Evolutionary conservation across 2,113 vertebrate species (phyloP).

Genomic region (Camelus dromedarius): DNA sequence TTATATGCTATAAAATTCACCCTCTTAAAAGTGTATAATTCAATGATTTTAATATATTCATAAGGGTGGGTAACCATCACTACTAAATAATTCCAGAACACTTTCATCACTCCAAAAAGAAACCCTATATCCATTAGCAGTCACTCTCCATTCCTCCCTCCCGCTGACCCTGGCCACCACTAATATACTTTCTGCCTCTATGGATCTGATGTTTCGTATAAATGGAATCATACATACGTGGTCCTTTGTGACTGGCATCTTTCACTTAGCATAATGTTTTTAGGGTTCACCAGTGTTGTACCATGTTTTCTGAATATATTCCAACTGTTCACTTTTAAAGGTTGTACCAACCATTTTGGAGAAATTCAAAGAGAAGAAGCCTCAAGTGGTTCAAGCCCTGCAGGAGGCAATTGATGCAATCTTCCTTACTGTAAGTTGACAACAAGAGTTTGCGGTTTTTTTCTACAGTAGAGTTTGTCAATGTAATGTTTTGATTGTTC

Average conservation of each 20-base stretch:
- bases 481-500: not conserved
- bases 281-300: not conserved
- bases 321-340: constrained; percentile 83
- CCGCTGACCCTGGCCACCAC: not conserved
- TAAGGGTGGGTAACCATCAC: not conserved
- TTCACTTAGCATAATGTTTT: constrained; percentile 39
- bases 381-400: constrained; percentile 96
- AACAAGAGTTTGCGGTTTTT: not conserved
- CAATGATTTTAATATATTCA: not conserved
- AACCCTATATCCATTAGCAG: not conserved
- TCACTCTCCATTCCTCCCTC: not conserved
- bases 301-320: not conserved
- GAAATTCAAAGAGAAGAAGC: constrained; percentile 99
- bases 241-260: constrained; percentile 24
- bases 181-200: not conserved
- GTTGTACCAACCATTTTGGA: constrained; percentile 98
- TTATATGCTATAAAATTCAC: constrained; percentile 10
- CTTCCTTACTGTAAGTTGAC: constrained; percentile 95
- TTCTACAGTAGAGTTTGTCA: constrained; percentile 40
- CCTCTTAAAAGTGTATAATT: not conserved
- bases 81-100: constrained; percentile 19
- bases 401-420: constrained; percentile 98
- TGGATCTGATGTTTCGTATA: not conserved
- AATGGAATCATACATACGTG: not conserved
- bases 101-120: not conserved